Base-by-base conservation (phyloP, 2,888 invertebrate genomes). In the Ornithoptera priamus region DNA sequence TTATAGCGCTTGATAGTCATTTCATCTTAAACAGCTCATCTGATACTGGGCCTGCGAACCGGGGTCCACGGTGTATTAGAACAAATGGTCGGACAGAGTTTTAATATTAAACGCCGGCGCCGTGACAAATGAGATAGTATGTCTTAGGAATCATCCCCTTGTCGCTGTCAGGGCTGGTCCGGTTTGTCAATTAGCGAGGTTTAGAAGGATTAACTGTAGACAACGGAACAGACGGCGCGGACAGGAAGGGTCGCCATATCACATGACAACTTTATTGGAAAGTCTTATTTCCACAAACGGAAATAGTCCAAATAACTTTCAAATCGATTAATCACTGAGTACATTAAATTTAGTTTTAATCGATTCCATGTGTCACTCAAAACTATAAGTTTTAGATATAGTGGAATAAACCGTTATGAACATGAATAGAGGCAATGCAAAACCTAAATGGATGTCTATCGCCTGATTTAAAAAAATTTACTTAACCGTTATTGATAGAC, bases 181-280 rank as follows among this genome's bases (percentile, higher is more conserved):
- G 57, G 57, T 57, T 8, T 10, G 72, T 67, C 69, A 72, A 72
- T 72, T 72, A 72, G 69, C 4, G 58, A 50, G 56, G 7, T 42
- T 39, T 62, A 60, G 65, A 68, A 67, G 69, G 69, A 69, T 69
- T 72, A 72, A 60, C 65, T 30, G 69, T 39, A 39, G 72, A 72
- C 69, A 62, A 7, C n/a, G 67, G 39, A 53, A 62, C 83, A 78
- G 78, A 74, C 75, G 70, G 76, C 68, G 62, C 62, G 68, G 68
- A 63, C 63, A 58, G 62, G 68, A 63, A 63, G 67, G 67, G 59
- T 68, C 59, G 46, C 58, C 59, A 30, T 30, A 24, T 65, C 24
- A 24, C 18, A n/a, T 22, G 12, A 58, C 39, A 39, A 24, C 42
- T 58, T 65, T 58, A 65, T 65, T 65, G 22, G 22, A 20, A 15